phyloP scores from a whole-genome alignment of 2,888 invertebrate genomes.

The Linnaemya tessellans region DNA sequence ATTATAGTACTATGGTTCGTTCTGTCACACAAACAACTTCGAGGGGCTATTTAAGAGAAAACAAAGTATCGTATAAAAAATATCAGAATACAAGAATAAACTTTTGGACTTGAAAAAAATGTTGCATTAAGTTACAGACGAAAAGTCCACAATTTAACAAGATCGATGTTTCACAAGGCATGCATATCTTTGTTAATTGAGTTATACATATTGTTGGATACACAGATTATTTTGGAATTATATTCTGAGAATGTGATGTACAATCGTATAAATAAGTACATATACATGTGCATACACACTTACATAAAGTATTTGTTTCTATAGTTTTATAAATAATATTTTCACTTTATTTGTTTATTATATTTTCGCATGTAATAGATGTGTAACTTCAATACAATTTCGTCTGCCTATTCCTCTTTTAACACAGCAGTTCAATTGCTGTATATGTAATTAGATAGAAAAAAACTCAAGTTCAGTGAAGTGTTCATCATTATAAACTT shows the following conservation, averaged over 20 bases:
- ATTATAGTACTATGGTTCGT: no score
- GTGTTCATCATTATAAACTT: constrained; percentile 60
- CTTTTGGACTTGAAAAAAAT: no score
- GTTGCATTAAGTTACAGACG: no score
- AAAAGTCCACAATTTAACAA: no score
- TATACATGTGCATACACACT: neutral
- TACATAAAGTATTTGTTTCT: constrained; percentile 1
- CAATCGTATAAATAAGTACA: neutral
- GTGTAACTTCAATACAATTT: constrained; percentile 62
- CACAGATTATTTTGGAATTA: no score
- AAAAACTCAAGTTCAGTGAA: constrained; percentile 60
- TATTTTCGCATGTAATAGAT: constrained; percentile 54
- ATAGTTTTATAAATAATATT: neutral
- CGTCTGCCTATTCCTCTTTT: constrained; percentile 33
- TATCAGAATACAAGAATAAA: no score
- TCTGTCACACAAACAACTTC: no score
- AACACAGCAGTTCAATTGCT: neutral
- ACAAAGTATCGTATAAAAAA: no score
- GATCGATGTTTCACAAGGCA: no score
- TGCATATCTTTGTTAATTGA: no score
- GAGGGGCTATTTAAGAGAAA: no score
- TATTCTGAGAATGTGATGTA: neutral
- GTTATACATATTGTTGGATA: no score
- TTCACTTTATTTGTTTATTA: constrained; percentile 10
- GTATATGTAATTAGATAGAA: neutral